Percentiles rank a stretch among this genome's conserved stretches.
Conservation (phyloP, 53 echinoderm and acorn worm species). For the Actinopyga echinites region DNA sequence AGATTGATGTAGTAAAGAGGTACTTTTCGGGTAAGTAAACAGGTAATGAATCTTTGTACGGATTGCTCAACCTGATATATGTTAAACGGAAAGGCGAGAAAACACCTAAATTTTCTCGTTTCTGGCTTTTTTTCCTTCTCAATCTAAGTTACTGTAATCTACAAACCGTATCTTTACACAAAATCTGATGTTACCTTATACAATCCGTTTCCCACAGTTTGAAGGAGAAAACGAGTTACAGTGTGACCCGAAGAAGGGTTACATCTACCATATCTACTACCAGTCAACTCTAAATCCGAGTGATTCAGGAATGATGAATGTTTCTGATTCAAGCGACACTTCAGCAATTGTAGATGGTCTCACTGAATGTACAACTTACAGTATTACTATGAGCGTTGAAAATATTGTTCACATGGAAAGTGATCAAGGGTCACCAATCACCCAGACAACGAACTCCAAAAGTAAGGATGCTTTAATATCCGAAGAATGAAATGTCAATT, state of each 20-base stretch:
- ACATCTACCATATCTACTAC: neutral
- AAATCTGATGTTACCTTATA: no score
- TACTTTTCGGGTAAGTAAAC: no score
- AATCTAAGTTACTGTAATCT: no score
- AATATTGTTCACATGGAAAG: slow-evolving; percentile 1
- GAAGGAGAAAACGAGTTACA: slow-evolving; percentile 5
- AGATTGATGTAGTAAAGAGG: no score
- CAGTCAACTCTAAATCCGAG: neutral
- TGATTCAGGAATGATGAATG: neutral
- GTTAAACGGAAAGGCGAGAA: no score
- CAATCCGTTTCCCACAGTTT: neutral
- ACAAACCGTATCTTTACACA: no score
- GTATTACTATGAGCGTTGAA: slow-evolving; percentile 6
- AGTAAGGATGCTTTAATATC: neutral
- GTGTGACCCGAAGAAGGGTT: slow-evolving; percentile 24
- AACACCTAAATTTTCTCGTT: no score
- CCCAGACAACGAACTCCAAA: neutral
- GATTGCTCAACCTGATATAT: no score
- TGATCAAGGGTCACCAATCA: neutral
- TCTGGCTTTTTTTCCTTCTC: no score
- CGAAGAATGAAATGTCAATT: no score
- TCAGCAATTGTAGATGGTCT: neutral
- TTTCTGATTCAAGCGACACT: neutral
- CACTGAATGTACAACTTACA: neutral
- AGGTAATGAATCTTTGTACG: no score